Conservation (phyloP, 2,113 vertebrate genomes). For the Craseonycteris thonglongyai region DNA sequence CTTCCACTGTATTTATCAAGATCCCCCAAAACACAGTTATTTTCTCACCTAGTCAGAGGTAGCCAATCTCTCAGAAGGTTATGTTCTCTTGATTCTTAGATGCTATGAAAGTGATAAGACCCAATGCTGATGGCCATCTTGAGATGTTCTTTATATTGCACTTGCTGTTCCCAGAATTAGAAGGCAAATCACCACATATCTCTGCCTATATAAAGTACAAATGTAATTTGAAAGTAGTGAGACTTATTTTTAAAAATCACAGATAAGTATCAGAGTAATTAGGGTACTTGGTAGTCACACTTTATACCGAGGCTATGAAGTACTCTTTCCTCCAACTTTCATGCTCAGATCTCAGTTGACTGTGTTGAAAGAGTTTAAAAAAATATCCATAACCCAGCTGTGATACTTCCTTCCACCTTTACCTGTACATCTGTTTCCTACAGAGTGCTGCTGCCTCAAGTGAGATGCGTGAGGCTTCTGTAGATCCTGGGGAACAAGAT, state of each 20-base stretch:
- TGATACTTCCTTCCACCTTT: slow-evolving; percentile 78
- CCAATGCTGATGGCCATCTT: neutral
- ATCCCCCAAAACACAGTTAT: neutral
- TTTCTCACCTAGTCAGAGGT: neutral
- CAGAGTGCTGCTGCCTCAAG: slow-evolving; percentile 74
- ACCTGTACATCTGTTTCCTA: slow-evolving; percentile 84
- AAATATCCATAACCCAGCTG: slow-evolving; percentile 70
- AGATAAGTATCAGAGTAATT: neutral
- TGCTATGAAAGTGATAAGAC: neutral
- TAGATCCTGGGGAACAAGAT: slow-evolving; percentile 84
- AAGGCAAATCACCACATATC: neutral
- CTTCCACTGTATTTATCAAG: neutral
- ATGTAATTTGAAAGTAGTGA: neutral
- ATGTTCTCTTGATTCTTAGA: neutral
- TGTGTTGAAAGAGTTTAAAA: slow-evolving; percentile 6
- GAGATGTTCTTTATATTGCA: neutral
- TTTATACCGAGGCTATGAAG: slow-evolving; percentile 10
- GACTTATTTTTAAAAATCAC: neutral
- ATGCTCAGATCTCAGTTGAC: slow-evolving; percentile 54
- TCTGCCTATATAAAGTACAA: neutral
- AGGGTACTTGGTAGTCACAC: neutral
- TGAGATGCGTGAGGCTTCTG: slow-evolving; percentile 79
- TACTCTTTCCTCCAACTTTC: slow-evolving; percentile 19
- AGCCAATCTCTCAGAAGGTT: neutral
- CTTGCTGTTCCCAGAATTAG: neutral